Base-by-base conservation (phyloP, 2,888 invertebrate species). In the Idaea aversata region DNA sequence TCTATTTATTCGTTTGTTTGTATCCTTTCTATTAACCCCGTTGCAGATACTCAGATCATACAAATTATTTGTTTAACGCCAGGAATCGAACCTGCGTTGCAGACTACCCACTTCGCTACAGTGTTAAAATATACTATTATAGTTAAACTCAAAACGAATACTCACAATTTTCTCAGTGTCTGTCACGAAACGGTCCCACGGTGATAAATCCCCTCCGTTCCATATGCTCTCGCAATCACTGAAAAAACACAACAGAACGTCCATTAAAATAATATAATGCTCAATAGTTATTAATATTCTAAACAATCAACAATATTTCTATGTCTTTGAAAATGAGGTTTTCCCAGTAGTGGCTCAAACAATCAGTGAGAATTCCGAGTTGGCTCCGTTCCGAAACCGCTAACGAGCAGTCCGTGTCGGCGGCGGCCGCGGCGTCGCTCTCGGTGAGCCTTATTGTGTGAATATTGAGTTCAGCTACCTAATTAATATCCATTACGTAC, bases 311-410 rank as follows among this genome's bases (percentile, higher is more conserved):
- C 67, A 68, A 76, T 75, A 78, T 77, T 77, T 25, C 38, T 76
- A 75, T 77, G 78, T 77, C 70, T 75, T 77, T 78, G 79, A 81
- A 82, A 82, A 83, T 80, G 77, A 77, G 74, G 71, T 76, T 81
- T 84, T 83, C 82, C 82, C 85, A 85, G 81, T 79, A 71, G 66
- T 70, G 62, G 74, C 67, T 70, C 71, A 80, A 71, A 84, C 82
- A 82, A 81, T 82, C 80, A 81, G 85, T 87, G 86, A 82, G 86
- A 87, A 87, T 80, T 81, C 75, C 73, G 74, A 75, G 74, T 77
- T 75, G 75, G 74, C 75, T 76, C 72, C 74, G 76, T 80, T 81
- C 77, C 78, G 81, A 81, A 77, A 78, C 70, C 73, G 74, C 72
- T 75, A 74, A 74, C 76, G 74, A 77, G 69, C 64, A 25, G 47